These are phyloP conservation scores for Platyscapa corneri DNA, from an alignment of 1,140 invertebrate species.

Conservation along the genomic window DNA sequence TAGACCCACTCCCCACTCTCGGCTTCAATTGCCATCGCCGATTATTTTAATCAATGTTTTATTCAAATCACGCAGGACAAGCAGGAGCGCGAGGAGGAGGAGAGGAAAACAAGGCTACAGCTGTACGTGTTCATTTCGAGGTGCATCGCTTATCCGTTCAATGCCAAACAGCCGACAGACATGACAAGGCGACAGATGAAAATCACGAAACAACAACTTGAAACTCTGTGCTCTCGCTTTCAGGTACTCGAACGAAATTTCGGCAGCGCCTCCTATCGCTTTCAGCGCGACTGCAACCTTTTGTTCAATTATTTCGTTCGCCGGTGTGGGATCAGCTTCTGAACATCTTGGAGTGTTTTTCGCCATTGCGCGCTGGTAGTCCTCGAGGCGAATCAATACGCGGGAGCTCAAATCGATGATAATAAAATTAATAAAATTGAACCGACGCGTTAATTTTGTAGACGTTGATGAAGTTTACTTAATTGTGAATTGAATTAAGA, in stretches of 20 bases:
- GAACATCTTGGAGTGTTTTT: too few relatives aligned
- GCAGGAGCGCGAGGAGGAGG: constrained; percentile 93
- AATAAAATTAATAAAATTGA: too few relatives aligned
- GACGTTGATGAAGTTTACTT: too few relatives aligned
- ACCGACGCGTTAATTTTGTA: too few relatives aligned
- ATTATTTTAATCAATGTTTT: constrained; percentile 24
- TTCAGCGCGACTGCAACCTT: too few relatives aligned
- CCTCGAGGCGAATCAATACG: too few relatives aligned
- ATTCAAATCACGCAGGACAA: constrained; percentile 77
- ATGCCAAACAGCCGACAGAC: constrained; percentile 98
- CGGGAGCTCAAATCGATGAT: too few relatives aligned
- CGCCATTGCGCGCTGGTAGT: too few relatives aligned
- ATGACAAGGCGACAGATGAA: constrained; percentile 95
- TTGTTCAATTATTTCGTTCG: too few relatives aligned
- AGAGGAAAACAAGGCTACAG: constrained; percentile 93
- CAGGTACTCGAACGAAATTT: constrained; percentile 78
- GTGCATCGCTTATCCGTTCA: constrained; percentile 99
- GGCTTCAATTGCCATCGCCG: background rate
- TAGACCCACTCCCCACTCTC: background rate
- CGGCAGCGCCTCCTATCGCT: background rate
- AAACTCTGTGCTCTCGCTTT: constrained; percentile 95
- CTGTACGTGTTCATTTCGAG: constrained; percentile 98
- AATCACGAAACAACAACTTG: constrained; percentile 96
- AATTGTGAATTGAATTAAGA: too few relatives aligned
- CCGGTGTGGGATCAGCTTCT: too few relatives aligned